Base-by-base conservation (phyloP, 1,140 invertebrate species). In the Saxidomus purpurata region DNA sequence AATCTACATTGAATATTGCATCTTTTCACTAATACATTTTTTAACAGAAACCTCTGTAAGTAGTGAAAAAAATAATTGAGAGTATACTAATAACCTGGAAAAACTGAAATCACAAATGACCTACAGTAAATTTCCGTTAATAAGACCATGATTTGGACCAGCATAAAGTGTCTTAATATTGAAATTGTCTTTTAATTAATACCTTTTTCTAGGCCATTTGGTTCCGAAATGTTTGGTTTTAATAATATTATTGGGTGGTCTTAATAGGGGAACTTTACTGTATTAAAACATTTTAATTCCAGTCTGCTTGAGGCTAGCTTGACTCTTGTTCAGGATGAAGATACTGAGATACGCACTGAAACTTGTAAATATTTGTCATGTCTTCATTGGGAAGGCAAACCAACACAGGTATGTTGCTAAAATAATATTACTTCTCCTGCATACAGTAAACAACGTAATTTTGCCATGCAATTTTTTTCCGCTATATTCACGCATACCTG, bases 251-350 rank as follows among this genome's bases (percentile, higher is more conserved):
- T n/a, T n/a, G n/a, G n/a, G n/a, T n/a, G n/a, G n/a, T n/a, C n/a
- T n/a, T n/a, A n/a, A n/a, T n/a, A n/a, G n/a, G n/a, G n/a, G n/a
- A n/a, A n/a, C n/a, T n/a, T 59, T 22, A 25, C 19, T n/a, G 55
- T 22, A n/a, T 59, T 19, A 19, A n/a, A n/a, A 19, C 4, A 4
- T 4, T 86, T 11, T 0, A 19, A 28, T 89, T 89, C 25, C 47
- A 76, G 63, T 49, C 47, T 89, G 52, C 52, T 83, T 25, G 43
- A 88, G 31, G 69, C 92, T 8, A 71, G 74, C 79, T 15, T 93
- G 38, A 87, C 25, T 0, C 85, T 93, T 22, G 40, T 94, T 40
- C 92, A 93, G 52, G 93, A 94, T 81, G 92, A 92, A 38, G 91
- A 94, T 69, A 86, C 80, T 55, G 89, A 92, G 36, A 87, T 93